A percentile compares a stretch with the other conserved stretches of the same genome.
Conservation (phyloP, 2,113 vertebrate species). For the Uria lomvia region DNA sequence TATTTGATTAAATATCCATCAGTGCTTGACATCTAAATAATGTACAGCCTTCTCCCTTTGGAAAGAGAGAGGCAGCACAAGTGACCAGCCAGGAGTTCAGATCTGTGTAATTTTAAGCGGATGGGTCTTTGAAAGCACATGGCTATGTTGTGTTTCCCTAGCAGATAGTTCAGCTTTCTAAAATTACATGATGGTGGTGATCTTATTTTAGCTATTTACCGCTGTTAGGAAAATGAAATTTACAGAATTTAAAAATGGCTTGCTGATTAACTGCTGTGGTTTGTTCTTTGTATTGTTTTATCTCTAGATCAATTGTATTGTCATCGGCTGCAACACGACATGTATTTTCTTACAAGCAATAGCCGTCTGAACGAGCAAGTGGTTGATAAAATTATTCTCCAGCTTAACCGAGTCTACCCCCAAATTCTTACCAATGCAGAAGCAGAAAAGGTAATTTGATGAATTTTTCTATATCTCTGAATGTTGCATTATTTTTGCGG, state of each 20-base stretch:
- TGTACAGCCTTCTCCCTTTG: neutral
- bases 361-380: constrained; percentile 84
- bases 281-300: neutral
- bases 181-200: neutral
- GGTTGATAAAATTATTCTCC: constrained; percentile 91
- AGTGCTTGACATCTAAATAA: neutral
- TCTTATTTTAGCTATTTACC: neutral
- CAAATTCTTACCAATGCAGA: constrained; percentile 93
- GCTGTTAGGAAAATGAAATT: neutral
- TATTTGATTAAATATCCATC: neutral
- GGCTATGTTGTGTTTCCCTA: neutral
- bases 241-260: neutral
- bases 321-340: constrained; percentile 87
- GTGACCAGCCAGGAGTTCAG: neutral
- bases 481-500: neutral
- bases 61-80: neutral
- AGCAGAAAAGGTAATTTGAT: constrained; percentile 84
- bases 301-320: constrained; percentile 75
- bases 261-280: neutral
- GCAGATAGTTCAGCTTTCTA: neutral
- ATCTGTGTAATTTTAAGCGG: neutral
- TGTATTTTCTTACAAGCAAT: constrained; percentile 79
- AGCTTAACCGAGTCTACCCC: constrained; percentile 95
- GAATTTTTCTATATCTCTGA: neutral
- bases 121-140: neutral